Evolutionary conservation across 2,113 vertebrate genomes (phyloP), one percentile per base, ranked within the genome.

Genomic region (Pipra filicauda): DNA sequence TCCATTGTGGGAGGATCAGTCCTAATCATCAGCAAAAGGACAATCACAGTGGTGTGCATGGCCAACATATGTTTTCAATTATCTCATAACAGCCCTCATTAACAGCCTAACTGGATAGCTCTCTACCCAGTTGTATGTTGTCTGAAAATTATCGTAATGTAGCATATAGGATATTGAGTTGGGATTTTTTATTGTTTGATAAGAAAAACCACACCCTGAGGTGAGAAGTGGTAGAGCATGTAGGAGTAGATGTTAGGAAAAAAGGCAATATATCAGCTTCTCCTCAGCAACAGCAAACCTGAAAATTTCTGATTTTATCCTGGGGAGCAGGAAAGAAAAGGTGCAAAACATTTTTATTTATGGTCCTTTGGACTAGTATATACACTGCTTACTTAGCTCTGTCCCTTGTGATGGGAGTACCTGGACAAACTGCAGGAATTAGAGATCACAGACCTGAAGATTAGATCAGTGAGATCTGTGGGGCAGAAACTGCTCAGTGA

Each of bases 1-100:
- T 93, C 75, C 52, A 71, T 75, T 95, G 71, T 33, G 19, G 72
- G 57, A 94, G 86, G 65, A 96, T 94, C 54, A 88, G 79, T 81
- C 66, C 77, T 88, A 88, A 80, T 93, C 95, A 93, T 67, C 71
- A 95, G 92, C 82, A 81, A 83, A 93, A 94, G 85, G 69, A 93
- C 66, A 97, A 95, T 95, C 67, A 72, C 78, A 20, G 52, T 92
- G 91, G 90, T 93, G 90, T 84, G 95, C 91, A 77, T 66, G 84
- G 91, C 79, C 92, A 97, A 71, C 97, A 97, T 93, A 94, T 88
- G 97, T 92, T 97, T 97, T 95, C 95, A 97, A 93, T 98, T 97
- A 97, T 62, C 94, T 79, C 55, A 49, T 87, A 97, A 92, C 94
- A 96, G 74, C 74, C 54, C 77, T 97, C 95, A 95, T 97, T 97